These are phyloP conservation scores for Drosophila subsilvestris DNA, from an alignment of 2,888 invertebrate species.

Conservation along the genomic window DNA sequence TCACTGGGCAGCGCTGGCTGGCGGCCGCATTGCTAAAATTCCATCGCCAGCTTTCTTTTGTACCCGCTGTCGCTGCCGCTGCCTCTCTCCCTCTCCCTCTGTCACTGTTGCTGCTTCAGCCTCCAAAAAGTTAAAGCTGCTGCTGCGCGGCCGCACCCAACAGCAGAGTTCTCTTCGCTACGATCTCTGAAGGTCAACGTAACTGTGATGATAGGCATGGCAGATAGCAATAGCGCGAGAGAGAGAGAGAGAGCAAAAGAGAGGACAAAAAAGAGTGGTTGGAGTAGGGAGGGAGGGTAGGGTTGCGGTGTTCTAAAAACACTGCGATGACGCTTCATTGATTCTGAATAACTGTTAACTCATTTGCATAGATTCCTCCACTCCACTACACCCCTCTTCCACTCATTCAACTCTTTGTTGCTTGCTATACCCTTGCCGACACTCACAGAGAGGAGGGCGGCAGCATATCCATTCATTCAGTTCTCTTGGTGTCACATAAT, in stretches of 20 bases:
- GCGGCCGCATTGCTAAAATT: slow-evolving; percentile 72
- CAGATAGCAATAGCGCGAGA: neutral
- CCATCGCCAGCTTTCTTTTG: slow-evolving; percentile 72
- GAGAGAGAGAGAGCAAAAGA: neutral
- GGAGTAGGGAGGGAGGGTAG: neutral
- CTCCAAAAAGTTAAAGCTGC: slow-evolving; percentile 43
- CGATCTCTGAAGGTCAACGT: slow-evolving; percentile 36
- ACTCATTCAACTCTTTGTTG: slow-evolving; percentile 15
- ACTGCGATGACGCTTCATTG: slow-evolving; percentile 62
- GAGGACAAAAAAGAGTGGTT: neutral
- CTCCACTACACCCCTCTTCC: neutral
- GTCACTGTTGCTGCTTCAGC: slow-evolving; percentile 49
- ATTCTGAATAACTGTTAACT: slow-evolving; percentile 41
- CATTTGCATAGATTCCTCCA: slow-evolving; percentile 48
- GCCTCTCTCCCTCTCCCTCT: neutral
- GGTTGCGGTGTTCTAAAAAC: slow-evolving; percentile 46
- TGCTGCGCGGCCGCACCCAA: slow-evolving; percentile 37
- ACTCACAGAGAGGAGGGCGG: neutral
- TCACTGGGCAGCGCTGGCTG: slow-evolving; percentile 50
- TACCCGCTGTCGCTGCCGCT: slow-evolving; percentile 3
- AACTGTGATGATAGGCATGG: neutral
- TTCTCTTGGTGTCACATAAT: neutral
- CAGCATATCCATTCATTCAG: neutral
- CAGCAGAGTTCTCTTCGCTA: slow-evolving; percentile 7
- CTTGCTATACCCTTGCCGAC: neutral